Percentiles rank a stretch among this genome's conserved stretches.
These are phyloP conservation scores for Drosophila anomalata DNA, from an alignment of 2,888 invertebrate species.

Conservation along the genomic window DNA sequence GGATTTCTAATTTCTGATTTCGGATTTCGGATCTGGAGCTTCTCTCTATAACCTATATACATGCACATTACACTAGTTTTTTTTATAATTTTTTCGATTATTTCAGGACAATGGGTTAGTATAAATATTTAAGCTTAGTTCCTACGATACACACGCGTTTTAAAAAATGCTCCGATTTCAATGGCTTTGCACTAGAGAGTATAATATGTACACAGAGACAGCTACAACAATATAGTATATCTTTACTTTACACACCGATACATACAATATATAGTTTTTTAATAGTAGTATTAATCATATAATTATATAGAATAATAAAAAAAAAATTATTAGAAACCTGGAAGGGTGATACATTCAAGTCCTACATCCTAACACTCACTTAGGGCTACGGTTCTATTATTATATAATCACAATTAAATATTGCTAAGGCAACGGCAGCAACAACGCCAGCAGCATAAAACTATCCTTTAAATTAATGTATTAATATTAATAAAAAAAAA, in stretches of 20 bases:
- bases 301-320: constrained; percentile 14
- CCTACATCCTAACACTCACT: constrained; percentile 39
- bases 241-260: constrained; percentile 5
- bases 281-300: constrained; percentile 3
- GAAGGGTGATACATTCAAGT: constrained; percentile 12
- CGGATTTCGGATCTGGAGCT: constrained; percentile 29
- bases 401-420: constrained; percentile 76
- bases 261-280: constrained; percentile 11
- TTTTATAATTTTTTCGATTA: background rate
- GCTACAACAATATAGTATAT: constrained; percentile 13
- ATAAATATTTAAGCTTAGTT: constrained; percentile 63
- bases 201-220: constrained; percentile 39
- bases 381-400: constrained; percentile 28
- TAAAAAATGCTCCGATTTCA: constrained; percentile 31
- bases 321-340: constrained; percentile 11
- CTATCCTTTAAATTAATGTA: constrained; percentile 36
- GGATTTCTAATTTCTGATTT: background rate
- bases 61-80: constrained; percentile 68
- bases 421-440: constrained; percentile 54
- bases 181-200: constrained; percentile 18
- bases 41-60: constrained; percentile 55
- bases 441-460: constrained; percentile 31
- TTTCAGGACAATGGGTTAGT: constrained; percentile 16
- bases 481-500: constrained; percentile 42
- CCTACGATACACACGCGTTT: constrained; percentile 19